phyloP scores from a whole-genome alignment of 2,888 invertebrate species.

The Amphimallon solstitiale region DNA sequence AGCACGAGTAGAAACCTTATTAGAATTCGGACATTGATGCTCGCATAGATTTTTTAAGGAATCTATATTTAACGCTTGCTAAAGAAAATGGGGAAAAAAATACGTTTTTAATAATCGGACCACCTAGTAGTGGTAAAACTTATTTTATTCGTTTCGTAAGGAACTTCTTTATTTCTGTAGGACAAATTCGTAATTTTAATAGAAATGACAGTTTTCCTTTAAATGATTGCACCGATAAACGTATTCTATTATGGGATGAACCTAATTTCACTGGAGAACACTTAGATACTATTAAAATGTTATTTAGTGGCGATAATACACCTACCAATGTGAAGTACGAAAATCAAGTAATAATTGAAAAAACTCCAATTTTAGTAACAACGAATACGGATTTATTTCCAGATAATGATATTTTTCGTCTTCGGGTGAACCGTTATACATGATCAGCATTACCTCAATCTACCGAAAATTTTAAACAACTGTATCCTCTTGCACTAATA shows the following conservation, averaged over 20 bases:
- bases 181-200: constrained; percentile 40
- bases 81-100: constrained; percentile 19
- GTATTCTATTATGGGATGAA: constrained; percentile 46
- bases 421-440: too few relatives aligned
- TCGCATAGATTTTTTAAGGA: too few relatives aligned
- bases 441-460: too few relatives aligned
- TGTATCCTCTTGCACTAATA: too few relatives aligned
- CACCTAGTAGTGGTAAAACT: constrained; percentile 24
- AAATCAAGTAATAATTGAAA: constrained; percentile 39
- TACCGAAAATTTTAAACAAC: too few relatives aligned
- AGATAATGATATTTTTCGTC: constrained; percentile 1
- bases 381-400: constrained; percentile 14
- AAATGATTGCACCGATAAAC: constrained; percentile 41
- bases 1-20: too few relatives aligned
- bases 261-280: constrained; percentile 43
- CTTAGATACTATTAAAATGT: constrained; percentile 44
- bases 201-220: constrained; percentile 43
- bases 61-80: not conserved
- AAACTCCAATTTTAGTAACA: constrained; percentile 34
- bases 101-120: constrained; percentile 36
- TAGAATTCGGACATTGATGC: too few relatives aligned
- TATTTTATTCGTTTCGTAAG: constrained; percentile 2
- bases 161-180: constrained; percentile 2
- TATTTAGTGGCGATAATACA: constrained; percentile 41
- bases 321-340: constrained; percentile 42